These are phyloP conservation scores for Brachionus plicatilis DNA, from an alignment of 1,140 invertebrate genomes.

Conservation along the genomic window DNA sequence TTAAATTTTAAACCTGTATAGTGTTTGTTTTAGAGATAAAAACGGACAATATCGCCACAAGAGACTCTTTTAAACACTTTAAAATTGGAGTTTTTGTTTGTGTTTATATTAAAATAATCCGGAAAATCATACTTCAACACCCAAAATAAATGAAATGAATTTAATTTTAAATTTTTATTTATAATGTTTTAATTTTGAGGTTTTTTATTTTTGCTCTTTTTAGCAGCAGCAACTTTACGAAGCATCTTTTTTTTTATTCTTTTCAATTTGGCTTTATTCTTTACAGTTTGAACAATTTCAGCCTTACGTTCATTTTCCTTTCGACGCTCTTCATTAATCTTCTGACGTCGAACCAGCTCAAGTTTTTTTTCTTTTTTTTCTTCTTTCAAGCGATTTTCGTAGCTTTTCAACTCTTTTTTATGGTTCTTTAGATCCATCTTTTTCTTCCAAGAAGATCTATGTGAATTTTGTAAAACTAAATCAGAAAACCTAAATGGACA, in stretches of 20 bases:
- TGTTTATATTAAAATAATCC: not conserved
- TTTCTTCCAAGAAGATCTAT: not conserved
- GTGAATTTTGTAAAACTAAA: not conserved
- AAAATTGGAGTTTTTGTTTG: not conserved
- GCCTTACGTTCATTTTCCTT: slow-evolving; percentile 24
- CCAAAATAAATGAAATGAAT: not conserved
- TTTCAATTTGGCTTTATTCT: not conserved
- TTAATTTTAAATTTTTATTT: not conserved
- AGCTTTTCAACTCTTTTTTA: not conserved
- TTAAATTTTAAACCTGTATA: not conserved
- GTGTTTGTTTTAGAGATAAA: not conserved
- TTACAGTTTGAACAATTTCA: slow-evolving; percentile 24
- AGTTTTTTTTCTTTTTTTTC: slow-evolving; percentile 34
- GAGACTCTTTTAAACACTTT: not conserved
- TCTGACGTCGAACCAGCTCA: not conserved
- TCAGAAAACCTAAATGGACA: slow-evolving; percentile 2
- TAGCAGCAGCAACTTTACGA: not conserved
- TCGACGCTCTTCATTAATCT: slow-evolving; percentile 19
- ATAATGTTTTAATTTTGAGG: not conserved
- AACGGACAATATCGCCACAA: not conserved
- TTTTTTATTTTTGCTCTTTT: slow-evolving; percentile 20
- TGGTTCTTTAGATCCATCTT: slow-evolving; percentile 23
- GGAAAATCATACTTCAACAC: not conserved
- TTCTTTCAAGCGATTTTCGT: not conserved
- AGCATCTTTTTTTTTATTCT: slow-evolving; percentile 15